phyloP scores from a whole-genome alignment of 2,888 invertebrate genomes.

The Crossocerus cetratus region DNA sequence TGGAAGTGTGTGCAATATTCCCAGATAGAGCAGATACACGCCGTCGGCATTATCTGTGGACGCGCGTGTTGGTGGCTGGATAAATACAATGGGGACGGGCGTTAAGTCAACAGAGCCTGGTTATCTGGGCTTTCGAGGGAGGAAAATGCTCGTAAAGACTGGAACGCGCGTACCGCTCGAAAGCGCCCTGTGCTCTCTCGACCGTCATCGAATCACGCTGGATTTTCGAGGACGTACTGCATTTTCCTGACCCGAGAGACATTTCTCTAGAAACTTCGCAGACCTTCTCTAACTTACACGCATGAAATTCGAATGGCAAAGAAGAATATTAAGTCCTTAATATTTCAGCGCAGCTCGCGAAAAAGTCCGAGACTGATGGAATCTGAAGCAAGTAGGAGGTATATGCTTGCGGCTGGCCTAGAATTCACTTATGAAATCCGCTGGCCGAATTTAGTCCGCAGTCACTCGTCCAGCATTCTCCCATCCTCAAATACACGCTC shows the following conservation, averaged over 20 bases:
- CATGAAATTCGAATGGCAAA: neutral
- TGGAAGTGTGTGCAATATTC: conserved; percentile 26
- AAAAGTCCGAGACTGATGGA: no score
- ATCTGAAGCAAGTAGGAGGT: no score
- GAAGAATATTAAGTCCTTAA: no score
- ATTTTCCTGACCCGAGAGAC: conserved; percentile 23
- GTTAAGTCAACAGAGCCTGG: conserved; percentile 50
- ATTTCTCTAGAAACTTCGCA: conserved; percentile 1
- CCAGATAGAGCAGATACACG: conserved; percentile 21
- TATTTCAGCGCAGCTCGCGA: neutral
- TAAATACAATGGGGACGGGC: conserved; percentile 48
- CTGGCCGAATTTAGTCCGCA: neutral
- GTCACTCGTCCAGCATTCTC: neutral
- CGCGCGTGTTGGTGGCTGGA: conserved; percentile 36
- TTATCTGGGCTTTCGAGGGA: conserved; percentile 40
- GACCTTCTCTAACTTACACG: neutral
- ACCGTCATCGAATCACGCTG: conserved; percentile 49
- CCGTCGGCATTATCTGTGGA: conserved; percentile 39
- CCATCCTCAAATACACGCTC: neutral
- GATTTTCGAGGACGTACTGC: conserved; percentile 47
- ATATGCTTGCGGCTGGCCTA: no score
- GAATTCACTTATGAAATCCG: neutral
- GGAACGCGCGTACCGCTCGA: conserved; percentile 24
- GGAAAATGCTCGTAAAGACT: conserved; percentile 41
- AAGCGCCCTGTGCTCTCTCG: conserved; percentile 43